Conservation (phyloP, 1,140 invertebrate genomes). For the Nasonia vitripennis region DNA sequence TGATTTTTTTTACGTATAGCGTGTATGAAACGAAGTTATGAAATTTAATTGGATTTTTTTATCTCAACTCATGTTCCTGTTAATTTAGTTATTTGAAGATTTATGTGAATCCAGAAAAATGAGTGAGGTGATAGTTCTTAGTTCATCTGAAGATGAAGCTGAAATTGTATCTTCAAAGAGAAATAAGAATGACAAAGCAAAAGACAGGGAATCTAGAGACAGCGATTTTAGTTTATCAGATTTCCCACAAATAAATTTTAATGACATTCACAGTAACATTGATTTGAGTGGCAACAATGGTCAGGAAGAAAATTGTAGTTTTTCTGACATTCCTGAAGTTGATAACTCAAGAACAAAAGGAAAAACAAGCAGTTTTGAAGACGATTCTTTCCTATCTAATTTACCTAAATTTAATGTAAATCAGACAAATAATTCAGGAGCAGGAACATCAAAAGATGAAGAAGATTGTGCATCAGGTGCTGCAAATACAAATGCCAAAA, state of each 20-base stretch:
- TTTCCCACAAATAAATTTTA: neutral
- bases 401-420: neutral
- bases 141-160: slow-evolving; percentile 54
- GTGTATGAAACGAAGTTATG: no score
- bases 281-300: no score
- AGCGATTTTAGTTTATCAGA: slow-evolving; percentile 42
- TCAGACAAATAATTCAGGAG: neutral
- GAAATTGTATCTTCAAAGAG: neutral
- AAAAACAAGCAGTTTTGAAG: neutral
- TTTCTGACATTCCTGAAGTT: no score
- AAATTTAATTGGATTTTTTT: neutral
- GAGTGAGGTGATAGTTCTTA: slow-evolving; percentile 56
- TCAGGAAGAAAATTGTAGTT: no score
- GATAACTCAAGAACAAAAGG: neutral
- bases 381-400: neutral
- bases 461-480: slow-evolving; percentile 54
- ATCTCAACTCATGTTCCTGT: neutral
- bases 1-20: no score
- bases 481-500: slow-evolving; percentile 57
- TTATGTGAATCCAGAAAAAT: slow-evolving; percentile 32
- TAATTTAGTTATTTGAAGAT: neutral
- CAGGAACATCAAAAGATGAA: neutral
- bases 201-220: no score
- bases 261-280: neutral
- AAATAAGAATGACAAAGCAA: neutral